A percentile compares a stretch with the other conserved stretches of the same genome.
Evolutionary conservation across 2,113 vertebrate genomes (phyloP).

Genomic region (Heloderma charlesbogerti): DNA sequence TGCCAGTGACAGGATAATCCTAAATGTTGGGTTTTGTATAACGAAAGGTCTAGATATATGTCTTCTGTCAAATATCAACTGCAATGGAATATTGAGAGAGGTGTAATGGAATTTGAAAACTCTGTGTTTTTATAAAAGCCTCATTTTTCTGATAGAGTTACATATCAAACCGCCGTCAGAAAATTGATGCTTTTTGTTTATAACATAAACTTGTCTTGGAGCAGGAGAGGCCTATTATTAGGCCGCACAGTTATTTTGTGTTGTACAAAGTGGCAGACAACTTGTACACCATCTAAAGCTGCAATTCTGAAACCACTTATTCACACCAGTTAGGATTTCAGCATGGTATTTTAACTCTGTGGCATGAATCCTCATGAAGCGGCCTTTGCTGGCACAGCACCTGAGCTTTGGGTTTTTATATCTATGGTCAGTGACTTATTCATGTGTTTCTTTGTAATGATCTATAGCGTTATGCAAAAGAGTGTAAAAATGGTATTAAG

Average conservation of each 20-base stretch:
- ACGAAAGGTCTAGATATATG: slow-evolving; percentile 19
- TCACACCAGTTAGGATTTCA: not conserved
- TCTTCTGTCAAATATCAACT: slow-evolving; percentile 40
- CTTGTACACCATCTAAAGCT: fast-evolving
- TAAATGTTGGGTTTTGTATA: slow-evolving; percentile 17
- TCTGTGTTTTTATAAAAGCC: slow-evolving; percentile 38
- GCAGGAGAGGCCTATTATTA: slow-evolving; percentile 4
- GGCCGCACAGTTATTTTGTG: not conserved
- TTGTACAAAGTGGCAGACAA: not conserved
- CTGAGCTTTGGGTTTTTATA: not conserved
- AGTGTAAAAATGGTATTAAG: not conserved
- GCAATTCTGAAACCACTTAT: not conserved
- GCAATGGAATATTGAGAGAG: slow-evolving; percentile 22
- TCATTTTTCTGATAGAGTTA: not conserved
- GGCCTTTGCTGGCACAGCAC: not conserved
- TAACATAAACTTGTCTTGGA: not conserved
- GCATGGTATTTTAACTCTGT: not conserved
- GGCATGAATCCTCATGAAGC: not conserved
- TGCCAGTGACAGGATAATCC: not conserved
- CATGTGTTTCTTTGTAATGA: slow-evolving; percentile 9
- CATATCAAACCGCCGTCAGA: slow-evolving; percentile 15
- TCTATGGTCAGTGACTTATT: not conserved
- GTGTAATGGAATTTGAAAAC: slow-evolving; percentile 35
- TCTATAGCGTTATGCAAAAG: not conserved
- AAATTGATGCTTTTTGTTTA: slow-evolving; percentile 42